Percentiles rank a stretch among this genome's conserved stretches.
Evolutionary conservation across 2,888 invertebrate genomes (phyloP).

Genomic region (Empis stercorea): DNA sequence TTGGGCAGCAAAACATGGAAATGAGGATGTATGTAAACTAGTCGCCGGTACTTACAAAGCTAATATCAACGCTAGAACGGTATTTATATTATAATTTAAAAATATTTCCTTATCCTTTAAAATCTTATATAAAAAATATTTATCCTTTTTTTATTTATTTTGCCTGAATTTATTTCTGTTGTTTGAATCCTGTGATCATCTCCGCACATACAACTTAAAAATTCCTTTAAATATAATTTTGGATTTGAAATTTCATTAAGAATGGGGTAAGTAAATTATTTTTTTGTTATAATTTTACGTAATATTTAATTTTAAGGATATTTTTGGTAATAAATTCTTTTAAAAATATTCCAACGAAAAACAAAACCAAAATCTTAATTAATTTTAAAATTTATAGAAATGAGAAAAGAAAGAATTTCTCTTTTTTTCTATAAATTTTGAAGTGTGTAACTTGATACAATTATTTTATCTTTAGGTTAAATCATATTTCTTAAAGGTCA

Average conservation of each 20-base stretch:
- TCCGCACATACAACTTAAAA: neutral
- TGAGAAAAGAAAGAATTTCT: too few relatives aligned
- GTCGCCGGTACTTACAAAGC: conserved; percentile 77
- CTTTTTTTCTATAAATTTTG: too few relatives aligned
- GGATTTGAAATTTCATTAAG: conserved; percentile 14
- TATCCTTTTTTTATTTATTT: conserved; percentile 7
- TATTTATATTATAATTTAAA: conserved; percentile 27
- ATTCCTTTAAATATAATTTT: neutral
- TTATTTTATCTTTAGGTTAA: too few relatives aligned
- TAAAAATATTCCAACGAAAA: too few relatives aligned
- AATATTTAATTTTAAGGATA: too few relatives aligned
- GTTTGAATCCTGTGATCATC: neutral
- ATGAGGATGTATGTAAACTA: conserved; percentile 79
- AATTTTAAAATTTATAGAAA: too few relatives aligned
- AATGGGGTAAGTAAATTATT: conserved; percentile 32
- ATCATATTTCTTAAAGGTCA: too few relatives aligned
- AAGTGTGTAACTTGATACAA: too few relatives aligned
- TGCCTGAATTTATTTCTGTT: conserved; percentile 1
- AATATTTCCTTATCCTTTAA: neutral
- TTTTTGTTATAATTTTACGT: neutral
- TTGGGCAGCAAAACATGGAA: conserved; percentile 93
- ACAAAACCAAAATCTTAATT: too few relatives aligned
- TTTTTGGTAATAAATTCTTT: too few relatives aligned
- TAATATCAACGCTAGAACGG: conserved; percentile 79
- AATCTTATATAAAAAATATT: conserved; percentile 3